phyloP scores from a whole-genome alignment of 2,888 invertebrate species.

The Volucella inanis region DNA sequence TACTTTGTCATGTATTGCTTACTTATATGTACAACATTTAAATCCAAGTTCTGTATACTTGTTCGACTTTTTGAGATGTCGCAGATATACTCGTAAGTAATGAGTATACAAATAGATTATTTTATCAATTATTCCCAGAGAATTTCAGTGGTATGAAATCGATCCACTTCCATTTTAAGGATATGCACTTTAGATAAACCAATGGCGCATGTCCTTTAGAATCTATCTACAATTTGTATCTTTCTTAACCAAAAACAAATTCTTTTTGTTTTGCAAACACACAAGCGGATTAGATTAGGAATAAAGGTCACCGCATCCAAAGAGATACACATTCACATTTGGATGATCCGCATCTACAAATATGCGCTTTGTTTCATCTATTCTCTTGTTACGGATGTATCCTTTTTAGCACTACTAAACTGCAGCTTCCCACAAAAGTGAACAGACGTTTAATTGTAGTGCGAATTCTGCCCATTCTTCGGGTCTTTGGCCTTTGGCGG shows the following conservation, averaged over 20 bases:
- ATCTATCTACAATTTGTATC: background rate
- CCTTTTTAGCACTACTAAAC: background rate
- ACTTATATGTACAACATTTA: too few species aligned
- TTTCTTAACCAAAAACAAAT: conserved; percentile 30
- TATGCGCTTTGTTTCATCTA: background rate
- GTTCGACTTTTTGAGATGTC: too few species aligned
- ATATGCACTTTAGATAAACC: conserved; percentile 56
- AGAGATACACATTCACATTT: conserved; percentile 15
- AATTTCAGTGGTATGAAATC: background rate
- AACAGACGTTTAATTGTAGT: conserved; percentile 13
- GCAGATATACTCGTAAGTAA: too few species aligned
- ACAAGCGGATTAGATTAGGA: conserved; percentile 69
- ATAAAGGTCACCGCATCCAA: conserved; percentile 41
- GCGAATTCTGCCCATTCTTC: conserved; percentile 21
- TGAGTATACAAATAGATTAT: too few species aligned
- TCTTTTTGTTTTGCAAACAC: conserved; percentile 59
- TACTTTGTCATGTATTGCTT: background rate
- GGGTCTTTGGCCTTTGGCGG: background rate
- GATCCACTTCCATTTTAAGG: background rate
- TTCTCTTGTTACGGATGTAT: background rate
- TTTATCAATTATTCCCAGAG: too few species aligned
- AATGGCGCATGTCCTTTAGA: conserved; percentile 53
- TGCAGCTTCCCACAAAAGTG: conserved; percentile 48
- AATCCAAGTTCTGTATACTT: too few species aligned
- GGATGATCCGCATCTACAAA: conserved; percentile 12